Percentiles rank a stretch among this genome's conserved stretches.
phyloP scores from a whole-genome alignment of 35 echinoderm and acorn worm species.

The Heliocidaris tuberculata region DNA sequence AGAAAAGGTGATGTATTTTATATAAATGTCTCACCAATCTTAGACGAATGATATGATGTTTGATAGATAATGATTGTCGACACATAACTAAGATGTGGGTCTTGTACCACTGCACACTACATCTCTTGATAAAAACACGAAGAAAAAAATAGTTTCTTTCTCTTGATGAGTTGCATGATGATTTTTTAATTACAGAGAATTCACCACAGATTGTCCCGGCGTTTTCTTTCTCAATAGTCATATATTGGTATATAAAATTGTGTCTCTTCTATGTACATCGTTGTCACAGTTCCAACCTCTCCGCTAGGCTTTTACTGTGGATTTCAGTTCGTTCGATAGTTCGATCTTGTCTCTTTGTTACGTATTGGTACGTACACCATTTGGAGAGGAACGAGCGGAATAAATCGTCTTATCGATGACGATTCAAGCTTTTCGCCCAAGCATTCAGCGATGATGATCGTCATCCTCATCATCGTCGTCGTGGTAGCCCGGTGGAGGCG shows the following conservation, averaged over 20 bases:
- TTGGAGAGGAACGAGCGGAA: neutral
- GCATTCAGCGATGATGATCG: neutral
- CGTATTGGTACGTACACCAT: neutral
- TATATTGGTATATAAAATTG: neutral
- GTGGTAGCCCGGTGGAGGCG: constrained; percentile 43
- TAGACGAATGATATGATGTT: neutral
- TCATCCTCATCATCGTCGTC: constrained; percentile 37
- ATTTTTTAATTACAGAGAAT: neutral
- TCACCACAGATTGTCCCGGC: neutral
- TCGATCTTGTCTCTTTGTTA: neutral
- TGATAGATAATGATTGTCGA: neutral
- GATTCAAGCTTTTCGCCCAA: neutral
- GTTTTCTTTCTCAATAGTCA: neutral
- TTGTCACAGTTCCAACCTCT: neutral
- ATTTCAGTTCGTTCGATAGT: neutral
- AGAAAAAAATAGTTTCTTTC: neutral
- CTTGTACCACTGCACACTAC: neutral
- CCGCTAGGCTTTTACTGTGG: neutral
- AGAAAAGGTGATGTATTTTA: neutral
- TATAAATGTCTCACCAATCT: neutral
- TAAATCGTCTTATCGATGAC: neutral
- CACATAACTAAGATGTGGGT: neutral
- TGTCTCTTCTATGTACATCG: neutral
- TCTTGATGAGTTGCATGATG: neutral
- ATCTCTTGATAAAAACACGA: neutral